Percentiles rank a stretch among this genome's conserved stretches.
Evolutionary conservation across 53 echinoderm and acorn worm genomes (phyloP).

Genomic region (Temnopleurus reevesii): DNA sequence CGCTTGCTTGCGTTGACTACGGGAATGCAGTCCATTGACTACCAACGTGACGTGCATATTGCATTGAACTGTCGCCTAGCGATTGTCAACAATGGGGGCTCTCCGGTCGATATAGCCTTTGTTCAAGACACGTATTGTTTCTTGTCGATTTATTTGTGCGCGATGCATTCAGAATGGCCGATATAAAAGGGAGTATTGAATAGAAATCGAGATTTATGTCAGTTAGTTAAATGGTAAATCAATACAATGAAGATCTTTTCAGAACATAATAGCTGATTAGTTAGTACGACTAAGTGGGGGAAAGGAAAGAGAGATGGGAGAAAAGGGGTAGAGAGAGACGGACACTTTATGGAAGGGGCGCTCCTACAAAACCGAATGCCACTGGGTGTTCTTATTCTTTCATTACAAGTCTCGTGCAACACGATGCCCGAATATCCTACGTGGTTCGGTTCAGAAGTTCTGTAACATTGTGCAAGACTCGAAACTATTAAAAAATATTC

Average conservation of each 20-base stretch:
- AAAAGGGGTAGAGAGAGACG: too few species aligned
- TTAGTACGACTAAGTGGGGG: too few species aligned
- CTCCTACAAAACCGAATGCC: too few species aligned
- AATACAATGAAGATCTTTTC: neutral
- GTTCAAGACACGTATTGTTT: neutral
- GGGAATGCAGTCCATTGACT: conserved; percentile 18
- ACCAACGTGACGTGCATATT: neutral
- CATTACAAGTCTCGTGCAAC: too few species aligned
- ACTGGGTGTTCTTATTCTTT: too few species aligned
- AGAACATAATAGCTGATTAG: neutral
- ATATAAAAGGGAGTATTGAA: neutral
- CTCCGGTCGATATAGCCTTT: conserved; percentile 23
- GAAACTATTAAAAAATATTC: too few species aligned
- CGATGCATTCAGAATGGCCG: neutral
- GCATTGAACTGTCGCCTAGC: conserved; percentile 31
- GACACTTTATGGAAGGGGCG: too few species aligned
- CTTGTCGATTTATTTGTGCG: neutral
- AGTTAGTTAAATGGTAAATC: neutral
- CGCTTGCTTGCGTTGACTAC: conserved; percentile 33
- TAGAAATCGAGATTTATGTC: neutral
- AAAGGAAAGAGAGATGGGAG: too few species aligned
- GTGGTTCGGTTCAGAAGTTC: too few species aligned
- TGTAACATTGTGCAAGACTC: too few species aligned
- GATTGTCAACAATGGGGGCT: conserved; percentile 53
- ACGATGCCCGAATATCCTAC: too few species aligned